Percentiles rank a stretch among this genome's conserved stretches.
Conservation (phyloP, 2,888 invertebrate genomes). For the Trissolcus brochymenae region DNA sequence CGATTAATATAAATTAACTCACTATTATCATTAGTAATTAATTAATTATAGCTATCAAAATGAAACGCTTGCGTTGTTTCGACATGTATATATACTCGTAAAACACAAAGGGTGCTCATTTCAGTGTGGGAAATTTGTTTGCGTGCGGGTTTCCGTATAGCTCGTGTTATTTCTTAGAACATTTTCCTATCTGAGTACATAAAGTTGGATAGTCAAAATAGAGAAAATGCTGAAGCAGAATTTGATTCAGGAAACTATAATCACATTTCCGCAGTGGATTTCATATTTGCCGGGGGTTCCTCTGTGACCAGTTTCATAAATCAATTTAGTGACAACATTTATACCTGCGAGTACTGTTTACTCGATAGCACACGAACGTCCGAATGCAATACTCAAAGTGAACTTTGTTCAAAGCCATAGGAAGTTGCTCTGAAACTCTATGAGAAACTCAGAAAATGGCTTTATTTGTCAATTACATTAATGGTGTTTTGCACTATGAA, state of each 20-base stretch:
- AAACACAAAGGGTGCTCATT: no score
- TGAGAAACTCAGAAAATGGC: background rate
- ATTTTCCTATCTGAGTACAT: no score
- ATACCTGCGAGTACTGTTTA: constrained; percentile 12
- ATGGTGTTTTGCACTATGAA: background rate
- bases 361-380: constrained; percentile 6
- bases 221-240: background rate
- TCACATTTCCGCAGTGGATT: constrained; percentile 11
- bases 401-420: background rate
- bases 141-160: no score
- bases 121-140: no score
- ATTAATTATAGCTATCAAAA: background rate
- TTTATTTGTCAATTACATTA: constrained; percentile 1
- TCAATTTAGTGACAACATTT: constrained; percentile 19
- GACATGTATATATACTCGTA: no score
- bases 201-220: no score
- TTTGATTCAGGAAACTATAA: background rate
- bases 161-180: no score
- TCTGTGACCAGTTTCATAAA: constrained; percentile 24
- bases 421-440: background rate
- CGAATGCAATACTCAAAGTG: constrained; percentile 13
- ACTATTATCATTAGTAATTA: no score
- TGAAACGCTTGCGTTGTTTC: background rate
- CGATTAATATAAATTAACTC: no score
- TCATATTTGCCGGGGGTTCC: constrained; percentile 7